Evolutionary conservation across 2,888 invertebrate species (phyloP).

Genomic region (Aporophyla nigra): DNA sequence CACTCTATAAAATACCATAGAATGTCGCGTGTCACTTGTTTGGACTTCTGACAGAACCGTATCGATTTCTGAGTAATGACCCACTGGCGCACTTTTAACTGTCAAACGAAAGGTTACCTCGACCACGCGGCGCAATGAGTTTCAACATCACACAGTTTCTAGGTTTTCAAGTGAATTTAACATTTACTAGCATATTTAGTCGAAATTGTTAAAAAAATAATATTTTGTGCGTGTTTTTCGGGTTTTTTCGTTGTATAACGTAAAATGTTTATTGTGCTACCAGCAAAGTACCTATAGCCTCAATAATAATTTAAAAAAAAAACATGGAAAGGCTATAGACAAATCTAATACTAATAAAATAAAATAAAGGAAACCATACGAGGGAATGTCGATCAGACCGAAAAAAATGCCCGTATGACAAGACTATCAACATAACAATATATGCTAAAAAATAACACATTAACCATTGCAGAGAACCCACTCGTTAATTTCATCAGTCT

Average conservation of each 20-base stretch:
- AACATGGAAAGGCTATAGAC: background rate
- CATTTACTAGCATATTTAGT: background rate
- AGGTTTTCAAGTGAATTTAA: background rate
- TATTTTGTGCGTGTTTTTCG: background rate
- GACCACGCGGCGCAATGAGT: too few relatives aligned
- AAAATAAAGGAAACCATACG: background rate
- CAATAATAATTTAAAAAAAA: background rate
- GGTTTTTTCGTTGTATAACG: background rate
- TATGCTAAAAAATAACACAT: background rate
- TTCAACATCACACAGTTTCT: background rate
- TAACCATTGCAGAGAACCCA: background rate
- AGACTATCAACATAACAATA: background rate
- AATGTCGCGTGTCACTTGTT: conserved; percentile 17
- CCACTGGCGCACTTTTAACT: conserved; percentile 42
- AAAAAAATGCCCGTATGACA: background rate
- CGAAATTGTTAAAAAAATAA: background rate
- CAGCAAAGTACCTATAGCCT: background rate
- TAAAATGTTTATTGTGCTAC: background rate
- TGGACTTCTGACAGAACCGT: conserved; percentile 8
- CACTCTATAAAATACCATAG: too few relatives aligned
- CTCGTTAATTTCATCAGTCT: background rate
- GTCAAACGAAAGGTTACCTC: conserved; percentile 22
- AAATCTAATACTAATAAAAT: background rate
- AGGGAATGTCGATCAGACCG: background rate
- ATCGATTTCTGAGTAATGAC: conserved; percentile 51